Evolutionary conservation across 2,888 invertebrate genomes (phyloP), one percentile per base, ranked within the genome.

Genomic region (Callinectes sapidus): DNA sequence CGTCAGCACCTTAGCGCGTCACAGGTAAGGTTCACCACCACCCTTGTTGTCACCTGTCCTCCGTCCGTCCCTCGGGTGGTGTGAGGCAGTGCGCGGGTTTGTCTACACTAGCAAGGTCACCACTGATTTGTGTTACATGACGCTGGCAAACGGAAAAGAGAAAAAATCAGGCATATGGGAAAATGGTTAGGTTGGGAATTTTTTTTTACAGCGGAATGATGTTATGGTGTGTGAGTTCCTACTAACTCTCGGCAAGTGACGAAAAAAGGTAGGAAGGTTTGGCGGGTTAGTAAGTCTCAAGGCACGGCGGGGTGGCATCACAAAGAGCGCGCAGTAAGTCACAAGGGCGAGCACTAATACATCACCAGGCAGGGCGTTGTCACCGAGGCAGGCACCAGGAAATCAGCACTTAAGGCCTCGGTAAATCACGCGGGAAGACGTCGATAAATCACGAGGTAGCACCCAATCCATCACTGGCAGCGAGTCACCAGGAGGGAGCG

Each of bases 91-190:
- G 10, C 81, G 81, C 5, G 81, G 81, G 81, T 16, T 81, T 81
- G 28, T 81, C 81, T 81, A 81, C 35, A 81, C 81, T 81, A 81
- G 81, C 16, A 48, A 81, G 81, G 81, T 81, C 81, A 32, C 81
- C 35, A 81, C 13, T 81, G 32, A 1, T 35, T 32, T 81, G 81
- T 81, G 81, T 81, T 81, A 81, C 81, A 81, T 81, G 81, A 81
- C 81, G 81, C 81, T 81, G 81, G 35, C 6, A 35, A 16, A 35
- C 13, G 8, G n/a, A n/a, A 28, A 71, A 18, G 18, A 61, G 8
- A 23, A 18, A 77, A 81, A 16, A 81, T 81, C 10, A 81, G 16
- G 16, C 16, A 81, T n/a, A 35, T 14, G 35, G 1, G 28, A 81
- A 14, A 81, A 81, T 35, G 2, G 1, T 23, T 16, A 81, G 35